phyloP scores from a whole-genome alignment of 2,888 invertebrate genomes.

The Hypena proboscidalis region DNA sequence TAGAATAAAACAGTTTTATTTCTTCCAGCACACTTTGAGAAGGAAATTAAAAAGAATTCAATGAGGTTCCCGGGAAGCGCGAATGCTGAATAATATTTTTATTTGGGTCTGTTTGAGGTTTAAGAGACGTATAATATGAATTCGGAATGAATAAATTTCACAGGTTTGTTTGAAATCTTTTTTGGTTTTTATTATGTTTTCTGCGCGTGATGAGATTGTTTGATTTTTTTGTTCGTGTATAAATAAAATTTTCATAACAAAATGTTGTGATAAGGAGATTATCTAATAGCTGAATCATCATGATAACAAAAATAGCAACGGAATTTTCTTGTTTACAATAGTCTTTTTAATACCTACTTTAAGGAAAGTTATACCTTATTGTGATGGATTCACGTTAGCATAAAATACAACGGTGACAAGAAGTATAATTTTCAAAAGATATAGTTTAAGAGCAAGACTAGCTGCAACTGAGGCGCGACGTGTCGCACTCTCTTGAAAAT shows the following conservation, averaged over 20 bases:
- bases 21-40: constrained; percentile 21
- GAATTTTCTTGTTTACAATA: neutral
- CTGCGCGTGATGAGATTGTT: neutral
- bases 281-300: constrained; percentile 2
- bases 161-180: constrained; percentile 2
- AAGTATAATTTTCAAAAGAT: too few species aligned
- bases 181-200: neutral
- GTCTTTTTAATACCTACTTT: neutral
- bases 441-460: too few species aligned
- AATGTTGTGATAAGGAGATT: constrained; percentile 4
- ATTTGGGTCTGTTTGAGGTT: constrained; percentile 23
- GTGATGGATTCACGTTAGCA: neutral
- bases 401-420: neutral
- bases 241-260: neutral
- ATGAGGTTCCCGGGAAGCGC: constrained; percentile 20
- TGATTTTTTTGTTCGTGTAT: neutral
- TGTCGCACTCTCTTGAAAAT: too few species aligned
- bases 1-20: constrained; percentile 45
- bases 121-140: constrained; percentile 7
- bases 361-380: neutral
- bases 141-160: neutral
- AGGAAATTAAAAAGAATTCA: constrained; percentile 35
- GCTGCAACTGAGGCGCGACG: too few species aligned
- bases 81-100: constrained; percentile 28
- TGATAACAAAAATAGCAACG: neutral